Conservation (phyloP, 1,140 invertebrate species). For the Asobara japonica region DNA sequence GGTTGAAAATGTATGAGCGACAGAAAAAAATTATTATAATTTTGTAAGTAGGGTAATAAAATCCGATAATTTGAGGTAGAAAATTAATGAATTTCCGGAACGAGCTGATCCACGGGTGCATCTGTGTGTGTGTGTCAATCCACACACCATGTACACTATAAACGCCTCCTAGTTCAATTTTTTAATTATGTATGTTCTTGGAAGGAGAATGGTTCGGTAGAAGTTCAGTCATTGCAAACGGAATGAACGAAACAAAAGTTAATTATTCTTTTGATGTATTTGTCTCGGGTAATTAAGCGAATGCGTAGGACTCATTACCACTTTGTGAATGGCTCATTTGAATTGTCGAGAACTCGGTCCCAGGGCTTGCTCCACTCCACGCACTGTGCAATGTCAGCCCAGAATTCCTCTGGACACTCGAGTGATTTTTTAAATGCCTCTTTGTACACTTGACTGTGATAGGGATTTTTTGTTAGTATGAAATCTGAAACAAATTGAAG, state of each 20-base stretch:
- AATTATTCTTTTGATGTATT: neutral
- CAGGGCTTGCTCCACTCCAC: conserved; percentile 87
- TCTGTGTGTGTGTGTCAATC: no score
- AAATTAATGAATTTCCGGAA: no score
- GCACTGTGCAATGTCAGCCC: conserved; percentile 78
- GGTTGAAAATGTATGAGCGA: no score
- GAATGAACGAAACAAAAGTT: neutral
- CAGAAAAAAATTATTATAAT: no score
- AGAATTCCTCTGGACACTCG: conserved; percentile 85
- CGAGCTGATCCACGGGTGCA: no score
- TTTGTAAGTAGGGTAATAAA: no score
- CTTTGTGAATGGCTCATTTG: conserved; percentile 86
- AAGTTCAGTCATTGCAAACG: conserved; percentile 11
- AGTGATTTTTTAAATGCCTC: conserved; percentile 76
- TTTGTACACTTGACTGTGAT: conserved; percentile 69
- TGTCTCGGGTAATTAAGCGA: neutral
- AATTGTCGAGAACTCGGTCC: conserved; percentile 85
- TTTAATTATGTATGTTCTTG: no score
- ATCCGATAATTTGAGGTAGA: no score
- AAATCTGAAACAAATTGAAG: conserved; percentile 47
- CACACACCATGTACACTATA: no score
- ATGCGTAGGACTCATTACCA: conserved; percentile 72
- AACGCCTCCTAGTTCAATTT: no score
- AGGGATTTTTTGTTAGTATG: conserved; percentile 49
- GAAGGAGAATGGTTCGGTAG: no score